Base-by-base conservation (phyloP, 2,797 vertebrate genomes). In the Pseudotriccus pelzelni region DNA sequence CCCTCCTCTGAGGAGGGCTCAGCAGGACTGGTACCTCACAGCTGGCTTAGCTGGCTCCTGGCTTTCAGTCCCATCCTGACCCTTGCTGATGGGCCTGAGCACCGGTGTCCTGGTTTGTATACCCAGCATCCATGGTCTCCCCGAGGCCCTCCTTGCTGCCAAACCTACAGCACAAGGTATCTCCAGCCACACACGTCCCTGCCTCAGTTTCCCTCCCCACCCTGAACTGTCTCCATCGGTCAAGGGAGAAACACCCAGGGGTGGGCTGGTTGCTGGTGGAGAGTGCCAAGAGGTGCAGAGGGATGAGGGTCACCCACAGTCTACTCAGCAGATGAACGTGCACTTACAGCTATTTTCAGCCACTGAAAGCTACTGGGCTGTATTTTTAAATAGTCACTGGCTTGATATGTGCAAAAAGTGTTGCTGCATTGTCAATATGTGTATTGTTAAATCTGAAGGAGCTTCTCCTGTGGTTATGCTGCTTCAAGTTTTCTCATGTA, bases 211-310 rank as follows among this genome's bases (percentile, higher is more conserved):
- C 63, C 16, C 23, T 84, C 24, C 34, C 17, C 52, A 39, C 6
- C 15, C 28, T 0, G 0, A 58, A 14, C 47, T 37, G 32, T 24
- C 32, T 70, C 43, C 1, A 1, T 7, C 34, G 53, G 46, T 36
- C 47, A 11, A 64, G 41, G 37, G 17, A 49, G 20, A 64, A 27
- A 46, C 37, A 76, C 75, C 11, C 30, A 50, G 46, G 44, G 34
- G 15, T 55, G 53, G 36, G 27, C 43, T 67, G 60, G 19, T 10
- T 47, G 69, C 36, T 58, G 76, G 10, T 32, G 32, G 34, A 49
- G 36, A 20, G 14, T 30, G n/a, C 59, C 62, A 62, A 43, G 59
- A 75, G 21, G 14, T 47, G 32, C 58, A 60, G 34, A n/a, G 44
- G 37, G 13, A 6, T 43, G 41, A 34, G 25, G 8, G 19, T 23